Percentiles rank a stretch among this genome's conserved stretches.
These are phyloP conservation scores for Axis porcinus DNA, from an alignment of 2,113 vertebrate species.

Conservation along the genomic window DNA sequence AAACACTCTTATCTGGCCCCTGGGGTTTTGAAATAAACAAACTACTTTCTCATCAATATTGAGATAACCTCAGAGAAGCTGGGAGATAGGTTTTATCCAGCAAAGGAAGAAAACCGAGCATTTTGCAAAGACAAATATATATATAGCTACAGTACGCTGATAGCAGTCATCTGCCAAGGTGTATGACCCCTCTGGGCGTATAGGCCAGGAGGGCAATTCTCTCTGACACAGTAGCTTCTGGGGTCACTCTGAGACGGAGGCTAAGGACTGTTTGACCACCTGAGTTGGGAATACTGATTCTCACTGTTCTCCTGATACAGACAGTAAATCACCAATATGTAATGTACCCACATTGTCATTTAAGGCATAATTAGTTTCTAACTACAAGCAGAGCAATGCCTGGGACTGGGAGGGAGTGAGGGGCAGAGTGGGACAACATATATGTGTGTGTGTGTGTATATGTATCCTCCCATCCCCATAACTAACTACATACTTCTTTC, in stretches of 20 bases:
- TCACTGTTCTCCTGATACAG: not conserved
- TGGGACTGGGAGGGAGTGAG: not conserved
- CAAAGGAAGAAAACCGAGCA: not conserved
- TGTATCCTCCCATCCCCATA: too few relatives aligned
- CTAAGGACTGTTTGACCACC: not conserved
- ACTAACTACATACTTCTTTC: not conserved
- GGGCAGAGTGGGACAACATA: not conserved
- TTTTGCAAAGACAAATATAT: slow-evolving; percentile 24
- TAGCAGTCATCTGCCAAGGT: not conserved
- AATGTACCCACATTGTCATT: not conserved
- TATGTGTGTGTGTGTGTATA: too few relatives aligned
- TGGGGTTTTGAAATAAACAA: slow-evolving; percentile 45
- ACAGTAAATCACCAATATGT: not conserved
- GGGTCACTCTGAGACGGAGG: not conserved
- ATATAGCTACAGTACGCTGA: not conserved
- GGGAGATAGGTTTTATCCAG: slow-evolving; percentile 11
- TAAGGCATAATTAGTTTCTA: not conserved
- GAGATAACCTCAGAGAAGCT: not conserved
- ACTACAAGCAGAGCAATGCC: not conserved
- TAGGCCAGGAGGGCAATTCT: not conserved
- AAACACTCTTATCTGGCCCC: slow-evolving; percentile 47
- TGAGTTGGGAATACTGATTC: not conserved
- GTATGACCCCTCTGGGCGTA: not conserved
- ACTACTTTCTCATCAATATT: slow-evolving; percentile 22
- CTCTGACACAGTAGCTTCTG: not conserved